A percentile compares a stretch with the other conserved stretches of the same genome.
These are phyloP conservation scores for Aphaenogaster ashmeadi DNA, from an alignment of 1,140 invertebrate species.

Conservation along the genomic window DNA sequence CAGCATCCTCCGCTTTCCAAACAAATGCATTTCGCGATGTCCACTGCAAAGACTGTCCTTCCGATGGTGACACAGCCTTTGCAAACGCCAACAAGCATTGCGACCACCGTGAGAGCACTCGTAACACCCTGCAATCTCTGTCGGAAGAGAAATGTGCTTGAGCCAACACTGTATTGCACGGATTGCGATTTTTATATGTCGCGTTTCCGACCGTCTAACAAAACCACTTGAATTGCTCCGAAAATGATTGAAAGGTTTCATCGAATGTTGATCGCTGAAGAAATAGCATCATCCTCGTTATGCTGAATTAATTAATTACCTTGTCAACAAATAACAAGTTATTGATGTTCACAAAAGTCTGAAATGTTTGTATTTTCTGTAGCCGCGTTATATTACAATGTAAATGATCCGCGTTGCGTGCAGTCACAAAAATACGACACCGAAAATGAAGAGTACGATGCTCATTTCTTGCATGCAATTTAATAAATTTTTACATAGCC, in stretches of 20 bases:
- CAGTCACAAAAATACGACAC: not conserved
- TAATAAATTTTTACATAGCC: not conserved
- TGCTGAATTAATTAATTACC: not conserved
- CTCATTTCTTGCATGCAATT: not conserved
- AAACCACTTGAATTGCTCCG: conserved; percentile 32
- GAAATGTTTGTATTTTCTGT: conserved; percentile 22
- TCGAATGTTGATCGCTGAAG: not conserved
- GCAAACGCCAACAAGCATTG: conserved; percentile 82
- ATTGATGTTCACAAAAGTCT: not conserved
- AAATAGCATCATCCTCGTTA: not conserved
- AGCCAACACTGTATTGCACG: conserved; percentile 93
- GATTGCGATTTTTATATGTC: conserved; percentile 98
- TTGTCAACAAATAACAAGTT: not conserved
- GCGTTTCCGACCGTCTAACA: conserved; percentile 90
- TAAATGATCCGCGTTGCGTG: not conserved
- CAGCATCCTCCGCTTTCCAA: conserved; percentile 88
- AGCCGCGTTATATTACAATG: not conserved
- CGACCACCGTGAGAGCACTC: conserved; percentile 87
- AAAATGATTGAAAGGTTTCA: not conserved
- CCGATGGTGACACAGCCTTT: conserved; percentile 67
- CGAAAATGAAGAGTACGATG: not conserved
- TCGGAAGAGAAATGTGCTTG: conserved; percentile 92
- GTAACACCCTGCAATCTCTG: conserved; percentile 92
- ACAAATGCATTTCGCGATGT: conserved; percentile 89
- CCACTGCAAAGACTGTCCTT: conserved; percentile 88